Evolutionary conservation across 2,113 vertebrate genomes (phyloP).

Genomic region (Emydocephalus ijimae): DNA sequence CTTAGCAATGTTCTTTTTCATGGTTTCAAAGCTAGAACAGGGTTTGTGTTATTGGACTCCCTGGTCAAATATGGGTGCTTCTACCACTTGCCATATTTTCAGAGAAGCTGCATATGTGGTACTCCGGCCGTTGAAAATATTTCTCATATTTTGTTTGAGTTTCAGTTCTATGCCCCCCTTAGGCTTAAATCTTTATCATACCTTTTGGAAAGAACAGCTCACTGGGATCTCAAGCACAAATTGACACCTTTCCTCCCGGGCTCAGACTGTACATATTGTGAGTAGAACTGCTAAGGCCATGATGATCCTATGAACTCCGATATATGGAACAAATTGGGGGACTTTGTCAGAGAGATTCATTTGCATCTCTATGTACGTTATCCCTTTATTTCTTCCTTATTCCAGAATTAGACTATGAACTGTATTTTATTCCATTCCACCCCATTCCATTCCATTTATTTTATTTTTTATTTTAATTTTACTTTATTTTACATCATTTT

Average conservation of each 20-base stretch:
- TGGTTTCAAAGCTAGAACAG: neutral
- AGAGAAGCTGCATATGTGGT: neutral
- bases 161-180: neutral
- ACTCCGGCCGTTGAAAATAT: neutral
- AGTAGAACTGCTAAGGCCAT: neutral
- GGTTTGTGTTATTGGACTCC: neutral
- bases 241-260: neutral
- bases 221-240: neutral
- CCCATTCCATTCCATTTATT: no score
- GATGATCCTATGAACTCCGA: no score
- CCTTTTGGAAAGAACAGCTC: neutral
- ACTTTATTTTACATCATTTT: no score
- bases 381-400: no score
- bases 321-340: no score
- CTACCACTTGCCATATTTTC: neutral
- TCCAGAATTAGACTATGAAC: no score
- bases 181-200: neutral
- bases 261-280: neutral
- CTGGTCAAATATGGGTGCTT: neutral
- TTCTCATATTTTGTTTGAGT: neutral
- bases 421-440: no score
- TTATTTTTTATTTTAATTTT: no score
- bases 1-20: neutral
- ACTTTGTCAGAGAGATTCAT: no score
- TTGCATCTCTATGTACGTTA: no score